Base-by-base conservation (phyloP, 92 coral and sea anemone species). In the Phenganax subtilis region DNA sequence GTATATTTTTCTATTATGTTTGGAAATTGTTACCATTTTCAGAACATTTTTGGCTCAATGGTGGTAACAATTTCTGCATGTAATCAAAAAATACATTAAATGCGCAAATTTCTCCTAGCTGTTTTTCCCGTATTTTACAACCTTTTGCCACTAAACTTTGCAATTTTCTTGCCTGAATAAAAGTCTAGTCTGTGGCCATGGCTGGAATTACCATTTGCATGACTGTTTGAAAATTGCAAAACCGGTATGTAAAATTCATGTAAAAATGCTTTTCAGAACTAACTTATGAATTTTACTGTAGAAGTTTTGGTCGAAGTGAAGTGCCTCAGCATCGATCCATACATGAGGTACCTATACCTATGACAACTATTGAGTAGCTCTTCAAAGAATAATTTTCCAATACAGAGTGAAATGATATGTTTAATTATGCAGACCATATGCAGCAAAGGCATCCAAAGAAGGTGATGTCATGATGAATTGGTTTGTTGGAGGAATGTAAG, bases 241-340 rank as follows among this genome's bases (percentile, higher is more conserved):
- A 37, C 47, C 47, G 25, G 25, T 10, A 57, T 59, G 25, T 7
- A 59, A 59, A 59, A 20, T 59, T 20, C 16, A 14, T 20, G 16
- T 3, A 20, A 3, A 1, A 59, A 6, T 14, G 16, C 25, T 59
- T 20, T 14, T 59, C 16, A 14, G 25, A 37, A 37, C 3, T 37
- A 59, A 59, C 4, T 14, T 59, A 14, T 14, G 4, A 59, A 6
- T 59, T 59, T 14, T 72, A 16, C 14, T 47, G 25, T 17, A 78
- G 82, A 78, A 3, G 82, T 78, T 37, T 62, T 78, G 72, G 65
- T 65, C 61, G 72, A 78, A 63, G 82, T 78, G 14, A 30, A 52
- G 51, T 78, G 82, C 63, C 68, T 78, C 27, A 62, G 82, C 16
- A 6, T 78, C 17, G 82, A 78, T 62, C 82, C 82, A 8, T 78